A percentile compares a stretch with the other conserved stretches of the same genome.
Evolutionary conservation across 2,888 invertebrate species (phyloP).

Genomic region (Eutolmus rufibarbis): DNA sequence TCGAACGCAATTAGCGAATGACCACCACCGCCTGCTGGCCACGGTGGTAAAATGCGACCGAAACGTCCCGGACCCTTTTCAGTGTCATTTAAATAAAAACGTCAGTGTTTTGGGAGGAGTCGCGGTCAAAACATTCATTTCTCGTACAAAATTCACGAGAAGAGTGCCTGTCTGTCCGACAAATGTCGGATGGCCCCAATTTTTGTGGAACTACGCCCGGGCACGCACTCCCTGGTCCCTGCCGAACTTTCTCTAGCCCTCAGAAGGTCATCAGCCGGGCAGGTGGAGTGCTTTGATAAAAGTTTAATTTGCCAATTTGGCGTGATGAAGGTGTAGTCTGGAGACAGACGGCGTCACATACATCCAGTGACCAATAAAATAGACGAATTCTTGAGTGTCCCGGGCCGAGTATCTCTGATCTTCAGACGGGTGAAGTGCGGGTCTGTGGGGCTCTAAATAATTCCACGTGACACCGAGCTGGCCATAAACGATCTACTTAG

Average conservation of each 20-base stretch:
- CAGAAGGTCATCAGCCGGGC: neutral
- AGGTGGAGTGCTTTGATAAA: neutral
- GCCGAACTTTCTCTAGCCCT: neutral
- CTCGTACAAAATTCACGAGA: neutral
- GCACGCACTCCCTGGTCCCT: neutral
- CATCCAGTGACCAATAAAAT: slow-evolving; percentile 10
- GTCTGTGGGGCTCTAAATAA: neutral
- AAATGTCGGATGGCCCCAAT: neutral
- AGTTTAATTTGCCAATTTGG: slow-evolving; percentile 17
- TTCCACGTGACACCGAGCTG: slow-evolving; percentile 14
- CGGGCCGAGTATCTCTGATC: neutral
- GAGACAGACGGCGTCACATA: neutral
- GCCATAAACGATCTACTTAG: slow-evolving; percentile 28
- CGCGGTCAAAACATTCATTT: neutral
- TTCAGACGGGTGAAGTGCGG: neutral
- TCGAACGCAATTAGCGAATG: neutral
- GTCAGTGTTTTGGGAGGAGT: neutral
- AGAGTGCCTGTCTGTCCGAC: neutral
- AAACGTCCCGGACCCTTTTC: neutral
- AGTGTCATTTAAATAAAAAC: neutral
- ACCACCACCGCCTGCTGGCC: neutral
- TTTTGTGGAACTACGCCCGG: neutral
- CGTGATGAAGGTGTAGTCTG: slow-evolving; percentile 5
- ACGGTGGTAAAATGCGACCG: neutral
- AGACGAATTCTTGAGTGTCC: neutral